phyloP scores from a whole-genome alignment of 2,113 vertebrate genomes.

The Rana temporaria region DNA sequence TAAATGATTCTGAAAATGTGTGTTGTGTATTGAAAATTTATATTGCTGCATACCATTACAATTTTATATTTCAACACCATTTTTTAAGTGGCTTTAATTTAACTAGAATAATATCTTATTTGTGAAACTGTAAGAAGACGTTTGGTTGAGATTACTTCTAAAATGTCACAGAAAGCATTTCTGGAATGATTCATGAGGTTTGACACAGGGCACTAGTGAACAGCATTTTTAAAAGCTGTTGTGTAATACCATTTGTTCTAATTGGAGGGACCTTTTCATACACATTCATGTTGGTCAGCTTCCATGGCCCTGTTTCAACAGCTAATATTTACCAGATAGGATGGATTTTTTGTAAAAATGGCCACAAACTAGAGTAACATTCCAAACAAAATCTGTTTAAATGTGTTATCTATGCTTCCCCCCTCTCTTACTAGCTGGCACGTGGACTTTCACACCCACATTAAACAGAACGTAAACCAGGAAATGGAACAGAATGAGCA shows the following conservation, averaged over 20 bases:
- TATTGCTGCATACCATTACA: background rate
- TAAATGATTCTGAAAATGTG: too few species aligned
- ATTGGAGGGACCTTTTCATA: constrained; percentile 52
- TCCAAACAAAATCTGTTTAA: constrained; percentile 37
- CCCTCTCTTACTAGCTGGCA: constrained; percentile 56
- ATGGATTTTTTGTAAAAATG: constrained; percentile 51
- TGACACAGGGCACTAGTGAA: constrained; percentile 28
- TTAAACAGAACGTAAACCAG: constrained; percentile 62
- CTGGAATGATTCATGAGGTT: constrained; percentile 29
- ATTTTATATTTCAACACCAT: background rate
- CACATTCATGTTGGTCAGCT: constrained; percentile 49
- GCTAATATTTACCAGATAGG: constrained; percentile 58
- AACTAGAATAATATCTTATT: background rate
- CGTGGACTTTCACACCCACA: constrained; percentile 60
- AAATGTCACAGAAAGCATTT: constrained; percentile 30
- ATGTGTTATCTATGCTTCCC: constrained; percentile 37
- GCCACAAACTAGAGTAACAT: constrained; percentile 53
- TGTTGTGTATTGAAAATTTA: too few species aligned
- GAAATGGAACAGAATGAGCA: constrained; percentile 65
- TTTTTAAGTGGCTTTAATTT: background rate
- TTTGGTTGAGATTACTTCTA: constrained; percentile 5
- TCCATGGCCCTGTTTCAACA: constrained; percentile 47
- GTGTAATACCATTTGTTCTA: constrained; percentile 50
- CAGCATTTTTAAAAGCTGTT: constrained; percentile 55
- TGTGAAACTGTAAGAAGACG: background rate